Conservation (phyloP, 1,140 invertebrate genomes). For the Listronotus oregonensis region DNA sequence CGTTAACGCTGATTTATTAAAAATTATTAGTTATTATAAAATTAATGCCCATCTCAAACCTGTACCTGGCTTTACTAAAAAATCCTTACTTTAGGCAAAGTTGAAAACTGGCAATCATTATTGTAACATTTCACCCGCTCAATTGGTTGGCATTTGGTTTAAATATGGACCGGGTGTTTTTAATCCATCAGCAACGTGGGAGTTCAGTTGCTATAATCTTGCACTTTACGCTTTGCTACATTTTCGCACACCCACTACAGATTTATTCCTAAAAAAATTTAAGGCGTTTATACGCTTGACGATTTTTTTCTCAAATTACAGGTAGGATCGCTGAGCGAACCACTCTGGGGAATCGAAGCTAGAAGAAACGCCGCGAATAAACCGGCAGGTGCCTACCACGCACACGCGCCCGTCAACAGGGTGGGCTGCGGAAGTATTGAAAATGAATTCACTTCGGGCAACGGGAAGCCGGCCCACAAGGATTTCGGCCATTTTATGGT, state of each 20-base stretch:
- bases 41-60: too few relatives aligned
- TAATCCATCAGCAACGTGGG: slow-evolving; percentile 99
- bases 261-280: too few relatives aligned
- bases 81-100: slow-evolving; percentile 64
- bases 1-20: too few relatives aligned
- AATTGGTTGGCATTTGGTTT: slow-evolving; percentile 98
- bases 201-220: too few relatives aligned
- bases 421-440: slow-evolving; percentile 89
- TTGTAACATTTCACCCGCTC: slow-evolving; percentile 95
- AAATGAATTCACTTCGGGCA: slow-evolving; percentile 93
- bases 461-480: slow-evolving; percentile 89
- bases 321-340: slow-evolving; percentile 79
- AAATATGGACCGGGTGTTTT: slow-evolving; percentile 98
- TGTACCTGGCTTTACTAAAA: too few relatives aligned
- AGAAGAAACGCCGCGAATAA: slow-evolving; percentile 82
- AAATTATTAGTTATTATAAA: too few relatives aligned
- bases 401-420: slow-evolving; percentile 91
- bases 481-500: slow-evolving; percentile 98
- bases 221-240: too few relatives aligned
- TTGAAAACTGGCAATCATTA: slow-evolving; percentile 91
- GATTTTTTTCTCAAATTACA: slow-evolving; percentile 33
- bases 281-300: too few relatives aligned
- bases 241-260: too few relatives aligned
- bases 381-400: slow-evolving; percentile 94
- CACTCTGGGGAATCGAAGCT: slow-evolving; percentile 95